These are phyloP conservation scores for Drosophila kanekoi DNA, from an alignment of 2,888 invertebrate genomes.

Conservation along the genomic window DNA sequence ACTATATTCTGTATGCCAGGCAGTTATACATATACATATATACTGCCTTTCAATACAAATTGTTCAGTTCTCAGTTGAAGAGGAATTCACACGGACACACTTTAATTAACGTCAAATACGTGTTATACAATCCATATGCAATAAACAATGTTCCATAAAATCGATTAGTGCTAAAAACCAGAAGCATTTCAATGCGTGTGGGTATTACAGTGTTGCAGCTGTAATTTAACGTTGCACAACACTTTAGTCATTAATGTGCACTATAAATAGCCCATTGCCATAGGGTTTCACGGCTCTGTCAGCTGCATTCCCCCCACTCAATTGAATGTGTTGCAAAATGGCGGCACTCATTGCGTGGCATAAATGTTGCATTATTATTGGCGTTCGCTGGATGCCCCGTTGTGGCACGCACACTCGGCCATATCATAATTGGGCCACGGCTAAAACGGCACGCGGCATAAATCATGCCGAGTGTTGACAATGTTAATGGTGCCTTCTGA, in stretches of 20 bases:
- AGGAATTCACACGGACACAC: no score
- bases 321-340: conserved; percentile 35
- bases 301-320: conserved; percentile 6
- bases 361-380: conserved; percentile 34
- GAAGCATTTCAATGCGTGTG: conserved; percentile 32
- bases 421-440: conserved; percentile 61
- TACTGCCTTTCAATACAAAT: no score
- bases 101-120: not conserved
- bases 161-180: conserved; percentile 35
- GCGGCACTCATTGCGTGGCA: conserved; percentile 16
- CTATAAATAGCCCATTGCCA: conserved; percentile 31
- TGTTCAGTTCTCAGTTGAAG: no score
- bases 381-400: conserved; percentile 1
- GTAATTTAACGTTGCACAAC: conserved; percentile 41
- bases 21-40: no score
- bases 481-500: conserved; percentile 48
- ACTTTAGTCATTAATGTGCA: conserved; percentile 34
- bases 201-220: conserved; percentile 15
- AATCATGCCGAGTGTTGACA: conserved; percentile 59
- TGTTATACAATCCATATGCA: not conserved
- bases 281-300: not conserved
- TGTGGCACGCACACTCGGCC: conserved; percentile 9
- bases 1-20: no score
- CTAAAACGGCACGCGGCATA: conserved; percentile 53
- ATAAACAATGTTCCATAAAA: conserved; percentile 17